A percentile compares a stretch with the other conserved stretches of the same genome.
These are phyloP conservation scores for Drosophila melanosoma DNA, from an alignment of 2,888 invertebrate species.

Conservation along the genomic window DNA sequence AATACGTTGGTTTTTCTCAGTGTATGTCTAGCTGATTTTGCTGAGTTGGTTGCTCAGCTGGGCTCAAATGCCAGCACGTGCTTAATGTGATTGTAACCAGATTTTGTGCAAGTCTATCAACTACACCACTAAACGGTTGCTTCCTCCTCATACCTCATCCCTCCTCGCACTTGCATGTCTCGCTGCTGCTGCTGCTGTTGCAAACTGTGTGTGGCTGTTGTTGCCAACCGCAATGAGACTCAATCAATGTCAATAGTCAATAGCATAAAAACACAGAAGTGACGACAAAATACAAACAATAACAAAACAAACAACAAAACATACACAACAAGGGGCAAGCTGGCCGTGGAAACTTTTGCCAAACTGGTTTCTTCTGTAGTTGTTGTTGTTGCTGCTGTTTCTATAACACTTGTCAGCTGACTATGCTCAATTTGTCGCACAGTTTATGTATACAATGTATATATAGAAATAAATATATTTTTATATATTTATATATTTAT, in stretches of 20 bases:
- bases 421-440: neutral
- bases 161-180: too few species aligned
- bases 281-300: constrained; percentile 23
- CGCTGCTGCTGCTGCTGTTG: neutral
- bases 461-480: neutral
- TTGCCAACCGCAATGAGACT: constrained; percentile 54
- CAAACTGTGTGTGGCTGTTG: constrained; percentile 24
- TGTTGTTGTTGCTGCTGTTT: neutral
- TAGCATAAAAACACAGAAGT: constrained; percentile 34
- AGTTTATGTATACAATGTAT: neutral
- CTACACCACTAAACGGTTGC: neutral
- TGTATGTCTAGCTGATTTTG: neutral
- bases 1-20: neutral
- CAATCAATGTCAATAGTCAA: constrained; percentile 72
- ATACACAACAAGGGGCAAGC: neutral
- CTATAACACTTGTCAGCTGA: neutral
- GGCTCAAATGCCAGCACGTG: constrained; percentile 46
- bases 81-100: constrained; percentile 3
- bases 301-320: constrained; percentile 8
- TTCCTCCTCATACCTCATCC: neutral
- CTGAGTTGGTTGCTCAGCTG: neutral
- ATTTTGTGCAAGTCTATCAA: neutral
- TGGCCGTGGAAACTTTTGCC: constrained; percentile 47
- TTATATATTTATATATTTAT: neutral
- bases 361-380: constrained; percentile 32